These are phyloP conservation scores for Cerastoderma edule DNA, from an alignment of 2,888 invertebrate genomes.

Conservation along the genomic window DNA sequence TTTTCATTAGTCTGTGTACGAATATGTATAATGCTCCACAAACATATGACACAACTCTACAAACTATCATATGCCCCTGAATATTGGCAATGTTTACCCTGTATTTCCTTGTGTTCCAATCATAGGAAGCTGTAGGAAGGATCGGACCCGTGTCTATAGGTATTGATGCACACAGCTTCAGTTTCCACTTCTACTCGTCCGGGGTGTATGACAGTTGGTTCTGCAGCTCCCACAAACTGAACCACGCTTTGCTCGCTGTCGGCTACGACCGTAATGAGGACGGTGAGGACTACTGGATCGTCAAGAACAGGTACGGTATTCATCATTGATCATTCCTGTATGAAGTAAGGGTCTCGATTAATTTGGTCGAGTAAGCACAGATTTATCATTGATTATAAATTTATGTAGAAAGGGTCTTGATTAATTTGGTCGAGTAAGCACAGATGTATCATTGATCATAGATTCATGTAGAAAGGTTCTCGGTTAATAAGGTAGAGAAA, in stretches of 20 bases:
- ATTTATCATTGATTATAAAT: not conserved
- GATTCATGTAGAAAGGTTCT: not conserved
- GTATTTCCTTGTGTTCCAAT: not conserved
- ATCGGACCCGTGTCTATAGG: constrained; percentile 90
- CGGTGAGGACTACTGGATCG: constrained; percentile 65
- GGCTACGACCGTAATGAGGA: constrained; percentile 56
- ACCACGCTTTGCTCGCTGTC: constrained; percentile 59
- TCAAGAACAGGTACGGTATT: constrained; percentile 68
- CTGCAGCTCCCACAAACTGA: constrained; percentile 51
- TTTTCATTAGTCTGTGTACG: too few relatives aligned
- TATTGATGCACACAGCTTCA: constrained; percentile 92
- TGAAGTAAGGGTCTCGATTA: not conserved
- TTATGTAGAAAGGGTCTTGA: not conserved
- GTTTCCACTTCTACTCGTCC: constrained; percentile 60
- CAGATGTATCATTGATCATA: not conserved
- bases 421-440: not conserved
- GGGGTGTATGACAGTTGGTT: constrained; percentile 55
- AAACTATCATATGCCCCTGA: too few relatives aligned
- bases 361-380: not conserved
- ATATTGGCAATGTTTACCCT: too few relatives aligned
- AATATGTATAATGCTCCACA: too few relatives aligned
- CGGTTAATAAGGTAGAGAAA: too few relatives aligned
- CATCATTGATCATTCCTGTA: not conserved
- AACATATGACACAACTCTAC: too few relatives aligned
- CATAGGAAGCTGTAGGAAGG: constrained; percentile 58